Evolutionary conservation across 2,888 invertebrate genomes (phyloP).

Genomic region (Ceratothoa steindachneri): DNA sequence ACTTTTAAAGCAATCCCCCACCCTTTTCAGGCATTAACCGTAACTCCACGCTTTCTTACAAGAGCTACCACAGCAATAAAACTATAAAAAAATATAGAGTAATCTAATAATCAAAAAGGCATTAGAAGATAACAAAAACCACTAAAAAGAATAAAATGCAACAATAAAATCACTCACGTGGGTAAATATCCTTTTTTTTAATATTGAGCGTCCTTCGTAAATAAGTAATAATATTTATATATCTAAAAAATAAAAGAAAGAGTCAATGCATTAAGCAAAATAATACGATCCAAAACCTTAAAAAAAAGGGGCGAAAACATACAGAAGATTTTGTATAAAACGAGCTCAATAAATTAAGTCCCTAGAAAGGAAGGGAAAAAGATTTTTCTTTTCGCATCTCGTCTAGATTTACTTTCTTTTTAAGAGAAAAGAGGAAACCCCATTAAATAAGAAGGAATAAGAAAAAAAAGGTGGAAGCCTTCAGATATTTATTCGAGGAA

Average conservation of each 20-base stretch:
- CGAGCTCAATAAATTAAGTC: background rate
- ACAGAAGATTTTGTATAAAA: background rate
- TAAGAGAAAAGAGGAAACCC: background rate
- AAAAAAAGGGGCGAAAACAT: background rate
- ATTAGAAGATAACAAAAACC: no score
- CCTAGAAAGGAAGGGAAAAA: background rate
- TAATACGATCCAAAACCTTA: background rate
- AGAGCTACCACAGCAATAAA: no score
- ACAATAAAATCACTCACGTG: no score
- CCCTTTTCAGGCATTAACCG: no score
- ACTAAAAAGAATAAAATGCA: no score
- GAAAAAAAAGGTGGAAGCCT: background rate
- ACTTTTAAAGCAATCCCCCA: no score
- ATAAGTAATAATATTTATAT: background rate
- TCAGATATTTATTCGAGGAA: background rate
- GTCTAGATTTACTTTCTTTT: background rate
- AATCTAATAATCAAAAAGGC: no score
- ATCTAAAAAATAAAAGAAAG: background rate
- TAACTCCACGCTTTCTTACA: no score
- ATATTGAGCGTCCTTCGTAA: no score
- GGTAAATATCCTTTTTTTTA: no score
- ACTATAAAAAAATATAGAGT: no score
- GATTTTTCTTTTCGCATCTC: background rate
- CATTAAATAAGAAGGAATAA: background rate
- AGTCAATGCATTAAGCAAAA: background rate